Evolutionary conservation across 1,140 invertebrate species (phyloP), one percentile per base, ranked within the genome.

Genomic region (Oryctes rhinoceros): DNA sequence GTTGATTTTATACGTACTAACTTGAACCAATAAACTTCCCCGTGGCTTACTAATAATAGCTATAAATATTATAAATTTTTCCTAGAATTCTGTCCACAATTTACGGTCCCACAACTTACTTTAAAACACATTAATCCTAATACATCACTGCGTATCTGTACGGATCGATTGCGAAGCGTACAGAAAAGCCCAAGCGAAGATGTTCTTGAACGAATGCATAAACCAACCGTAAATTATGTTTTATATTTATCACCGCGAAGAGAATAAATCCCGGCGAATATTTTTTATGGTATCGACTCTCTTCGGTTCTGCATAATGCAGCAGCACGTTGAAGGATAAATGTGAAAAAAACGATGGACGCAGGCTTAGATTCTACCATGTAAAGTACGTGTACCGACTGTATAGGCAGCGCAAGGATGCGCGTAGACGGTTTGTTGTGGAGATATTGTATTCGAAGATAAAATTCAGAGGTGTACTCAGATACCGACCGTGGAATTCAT

Each of bases 401-500:
- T 59, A 18, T 59, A 18, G 15, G 5, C n/a, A 59, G 18, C n/a
- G 53, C 53, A 59, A 59, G 53, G 18, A 59, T 59, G 49, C 13
- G 15, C 53, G 53, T n/a, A 59, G 53, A 59, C n/a, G 18, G 15
- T 59, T 59, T 53, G 49, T 53, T 53, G 13, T 53, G n/a, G 49
- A 53, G 11, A 15, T 53, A 53, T 59, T 18, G n/a, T 18, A 15
- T 15, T 53, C 0, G 81, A 81, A 76, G 85, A 84, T 15, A 83
- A 7, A 18, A 67, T 11, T 20, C 62, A 67, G 62, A 20, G 62
- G 62, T 20, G 30, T 20, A 30, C 30, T 67, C 18, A 20, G 62
- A 30, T 30, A 11, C 62, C 11, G 4, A 4, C 62, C 62, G 18
- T 18, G 62, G 1, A 30, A 67, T 20, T 20, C 18, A 67, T 30